A percentile compares a stretch with the other conserved stretches of the same genome.
Evolutionary conservation across 2,797 vertebrate genomes (phyloP).

Genomic region (Danio tinwini): DNA sequence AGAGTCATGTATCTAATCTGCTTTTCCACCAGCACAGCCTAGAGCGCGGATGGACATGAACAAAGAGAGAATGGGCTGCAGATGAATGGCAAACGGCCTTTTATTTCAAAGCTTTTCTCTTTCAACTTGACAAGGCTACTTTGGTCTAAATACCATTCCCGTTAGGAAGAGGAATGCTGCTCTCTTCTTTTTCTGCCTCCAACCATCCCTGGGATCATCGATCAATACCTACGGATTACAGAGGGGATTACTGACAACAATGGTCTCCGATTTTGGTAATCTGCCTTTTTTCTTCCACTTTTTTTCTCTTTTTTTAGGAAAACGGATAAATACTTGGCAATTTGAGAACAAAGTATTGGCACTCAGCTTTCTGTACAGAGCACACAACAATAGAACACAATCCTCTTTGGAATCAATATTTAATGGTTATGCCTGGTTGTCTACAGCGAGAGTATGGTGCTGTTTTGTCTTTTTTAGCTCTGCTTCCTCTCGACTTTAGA

Average conservation of each 20-base stretch:
- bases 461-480: conserved; percentile 55
- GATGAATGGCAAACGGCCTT: conserved; percentile 50
- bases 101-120: conserved; percentile 55
- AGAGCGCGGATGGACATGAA: conserved; percentile 8
- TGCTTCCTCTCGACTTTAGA: conserved; percentile 58
- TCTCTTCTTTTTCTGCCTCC: conserved; percentile 37
- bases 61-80: conserved; percentile 19
- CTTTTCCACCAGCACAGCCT: conserved; percentile 29
- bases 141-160: conserved; percentile 60
- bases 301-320: conserved; percentile 62
- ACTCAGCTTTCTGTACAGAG: conserved; percentile 39
- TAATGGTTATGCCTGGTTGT: conserved; percentile 67
- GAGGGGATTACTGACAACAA: conserved; percentile 75
- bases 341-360: conserved; percentile 42
- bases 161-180: conserved; percentile 43
- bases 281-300: conserved; percentile 58
- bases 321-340: conserved; percentile 60
- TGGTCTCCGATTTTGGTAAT: conserved; percentile 74
- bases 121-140: conserved; percentile 53
- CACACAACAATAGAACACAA: conserved; percentile 63
- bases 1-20: conserved; percentile 42
- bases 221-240: conserved; percentile 80
- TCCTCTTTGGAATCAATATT: conserved; percentile 69
- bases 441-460: conserved; percentile 56
- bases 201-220: conserved; percentile 68